Percentiles rank a stretch among this genome's conserved stretches.
Conservation (phyloP, 2,888 invertebrate genomes). For the Auanema sp. region DNA sequence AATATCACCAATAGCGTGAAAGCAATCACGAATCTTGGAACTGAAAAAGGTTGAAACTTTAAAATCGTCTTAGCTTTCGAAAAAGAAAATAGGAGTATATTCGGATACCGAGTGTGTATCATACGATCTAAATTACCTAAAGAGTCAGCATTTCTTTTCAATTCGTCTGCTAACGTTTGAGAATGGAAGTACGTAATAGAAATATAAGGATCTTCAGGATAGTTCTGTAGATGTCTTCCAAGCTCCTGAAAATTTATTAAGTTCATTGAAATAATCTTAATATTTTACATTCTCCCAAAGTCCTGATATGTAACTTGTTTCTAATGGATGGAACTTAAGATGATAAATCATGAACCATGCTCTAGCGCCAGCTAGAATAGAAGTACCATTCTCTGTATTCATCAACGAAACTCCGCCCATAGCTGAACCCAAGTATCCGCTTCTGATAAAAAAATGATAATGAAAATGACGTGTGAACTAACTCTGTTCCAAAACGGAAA, state of each 20-base stretch:
- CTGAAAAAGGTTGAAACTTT: conserved; percentile 22
- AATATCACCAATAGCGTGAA: conserved; percentile 59
- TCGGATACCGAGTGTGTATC: background rate
- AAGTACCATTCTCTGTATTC: conserved; percentile 47
- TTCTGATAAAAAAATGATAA: conserved; percentile 33
- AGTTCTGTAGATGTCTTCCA: conserved; percentile 43
- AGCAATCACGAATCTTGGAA: conserved; percentile 59
- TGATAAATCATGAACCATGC: conserved; percentile 64
- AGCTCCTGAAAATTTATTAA: conserved; percentile 48
- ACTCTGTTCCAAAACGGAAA: conserved; percentile 58
- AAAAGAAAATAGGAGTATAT: background rate
- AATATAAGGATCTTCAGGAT: conserved; percentile 56
- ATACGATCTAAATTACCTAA: conserved; percentile 24
- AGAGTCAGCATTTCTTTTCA: conserved; percentile 87
- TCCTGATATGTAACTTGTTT: conserved; percentile 60
- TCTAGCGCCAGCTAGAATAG: conserved; percentile 48
- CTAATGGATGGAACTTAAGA: conserved; percentile 58
- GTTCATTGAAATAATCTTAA: too few relatives aligned
- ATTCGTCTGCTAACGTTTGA: conserved; percentile 84
- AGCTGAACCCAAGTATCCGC: conserved; percentile 58
- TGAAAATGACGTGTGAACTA: conserved; percentile 18
- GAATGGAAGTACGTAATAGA: conserved; percentile 67
- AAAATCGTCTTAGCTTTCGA: too few relatives aligned
- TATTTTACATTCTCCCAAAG: conserved; percentile 57
- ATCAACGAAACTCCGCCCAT: conserved; percentile 60